Conservation (phyloP, 1,140 invertebrate genomes). For the Oreohelix idahoensis region DNA sequence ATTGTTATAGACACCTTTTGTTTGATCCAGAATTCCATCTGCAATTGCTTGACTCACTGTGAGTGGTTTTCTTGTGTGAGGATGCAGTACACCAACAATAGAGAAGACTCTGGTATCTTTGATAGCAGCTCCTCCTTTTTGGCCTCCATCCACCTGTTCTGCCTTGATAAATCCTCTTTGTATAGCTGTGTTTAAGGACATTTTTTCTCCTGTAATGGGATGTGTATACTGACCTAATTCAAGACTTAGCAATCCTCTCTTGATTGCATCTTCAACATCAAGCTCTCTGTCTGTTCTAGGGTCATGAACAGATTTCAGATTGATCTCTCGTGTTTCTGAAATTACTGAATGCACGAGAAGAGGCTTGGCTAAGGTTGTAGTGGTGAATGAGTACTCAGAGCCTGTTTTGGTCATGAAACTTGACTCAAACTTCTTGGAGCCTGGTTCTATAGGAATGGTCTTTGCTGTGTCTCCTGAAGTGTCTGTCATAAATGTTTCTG, state of each 20-base stretch:
- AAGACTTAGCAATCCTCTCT: conserved; percentile 72
- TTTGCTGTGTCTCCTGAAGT: conserved; percentile 41
- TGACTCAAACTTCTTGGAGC: conserved; percentile 53
- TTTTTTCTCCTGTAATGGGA: conserved; percentile 78
- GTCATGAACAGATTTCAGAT: conserved; percentile 81
- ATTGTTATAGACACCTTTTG: conserved; percentile 77
- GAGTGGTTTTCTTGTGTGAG: conserved; percentile 84
- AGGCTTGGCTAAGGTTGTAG: conserved; percentile 62
- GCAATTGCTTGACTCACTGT: conserved; percentile 88
- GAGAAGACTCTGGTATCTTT: conserved; percentile 70
- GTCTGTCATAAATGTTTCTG: conserved; percentile 50
- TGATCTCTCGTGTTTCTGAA: conserved; percentile 63
- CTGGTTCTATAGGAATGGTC: conserved; percentile 45
- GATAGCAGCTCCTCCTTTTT: conserved; percentile 51
- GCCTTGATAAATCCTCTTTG: conserved; percentile 65
- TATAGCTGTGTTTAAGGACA: conserved; percentile 88
- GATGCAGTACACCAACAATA: conserved; percentile 83
- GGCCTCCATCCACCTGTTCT: conserved; percentile 52
- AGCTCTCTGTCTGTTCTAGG: conserved; percentile 85
- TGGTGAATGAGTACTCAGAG: conserved; percentile 64
- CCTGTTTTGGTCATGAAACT: conserved; percentile 60
- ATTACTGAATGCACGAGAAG: conserved; percentile 61
- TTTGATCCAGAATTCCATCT: conserved; percentile 87
- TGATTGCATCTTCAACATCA: conserved; percentile 86
- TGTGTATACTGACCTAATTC: conserved; percentile 84